Evolutionary conservation across 2,888 invertebrate species (phyloP), one percentile per base, ranked within the genome.

Genomic region (Eucriotettix oculatus): DNA sequence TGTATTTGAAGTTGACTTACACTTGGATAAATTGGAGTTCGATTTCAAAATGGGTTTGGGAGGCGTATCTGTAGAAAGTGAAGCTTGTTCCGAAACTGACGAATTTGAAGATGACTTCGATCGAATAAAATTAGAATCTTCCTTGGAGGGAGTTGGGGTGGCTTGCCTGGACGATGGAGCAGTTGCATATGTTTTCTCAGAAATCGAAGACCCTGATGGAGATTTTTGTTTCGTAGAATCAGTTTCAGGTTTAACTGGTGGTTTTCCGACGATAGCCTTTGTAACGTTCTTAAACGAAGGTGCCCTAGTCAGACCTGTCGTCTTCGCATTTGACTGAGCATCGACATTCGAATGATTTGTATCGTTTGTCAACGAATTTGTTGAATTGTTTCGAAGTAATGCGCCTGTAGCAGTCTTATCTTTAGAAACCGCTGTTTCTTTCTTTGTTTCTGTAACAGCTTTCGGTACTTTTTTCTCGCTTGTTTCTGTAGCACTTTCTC

Each of bases 181-280:
- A 5, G n/a, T 16, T 11, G 17, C 11, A 16, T 14, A 16, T n/a
- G 53, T 14, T 16, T n/a, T 17, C 11, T 53, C 53, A 11, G 53
- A 16, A 11, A 53, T 14, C 5, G 54, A 57, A 3, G 41, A 42
- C 9, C 58, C 52, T 54, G 58, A 55, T 16, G 52, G 55, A n/a
- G 58, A 42, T 16, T 59, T 54, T n/a, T 58, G n/a, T 16, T 56
- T 61, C 16, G 42, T 10, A 41, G 53, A 43, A 9, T 16, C 29
- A 1, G 56, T 16, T 7, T 17, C 48, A 40, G 43, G 16, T 16
- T 55, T 44, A 12, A 17, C 41, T 10, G 56, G 53, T 42, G 52
- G 60, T 16, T 60, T 60, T 66, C 67, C 64, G 65, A 68, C 66
- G 61, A 68, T 68, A 69, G 29, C 29, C 29, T 67, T 29, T 29